Evolutionary conservation across 2,113 vertebrate species (phyloP).

Genomic region (Mohoua ochrocephala): DNA sequence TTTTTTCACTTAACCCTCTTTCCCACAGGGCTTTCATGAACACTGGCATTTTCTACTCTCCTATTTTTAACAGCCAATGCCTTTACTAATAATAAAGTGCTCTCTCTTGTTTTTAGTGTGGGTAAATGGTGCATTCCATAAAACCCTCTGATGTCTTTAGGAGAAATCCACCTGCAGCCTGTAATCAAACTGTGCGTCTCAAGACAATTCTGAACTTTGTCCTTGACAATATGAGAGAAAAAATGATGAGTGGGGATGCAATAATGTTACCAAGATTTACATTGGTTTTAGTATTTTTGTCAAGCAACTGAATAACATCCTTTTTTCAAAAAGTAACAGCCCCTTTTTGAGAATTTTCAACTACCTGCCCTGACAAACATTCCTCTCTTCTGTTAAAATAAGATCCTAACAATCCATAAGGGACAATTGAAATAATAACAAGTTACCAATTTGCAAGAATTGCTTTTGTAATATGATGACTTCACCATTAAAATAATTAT

Average conservation of each 20-base stretch:
- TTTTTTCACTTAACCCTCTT: neutral
- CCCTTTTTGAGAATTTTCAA: neutral
- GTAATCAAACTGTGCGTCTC: neutral
- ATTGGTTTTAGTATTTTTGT: neutral
- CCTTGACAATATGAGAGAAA: neutral
- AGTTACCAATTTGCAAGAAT: neutral
- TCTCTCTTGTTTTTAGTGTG: neutral
- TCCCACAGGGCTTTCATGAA: neutral
- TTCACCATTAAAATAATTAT: neutral
- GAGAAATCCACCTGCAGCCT: neutral
- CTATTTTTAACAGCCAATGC: neutral
- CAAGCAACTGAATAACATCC: neutral
- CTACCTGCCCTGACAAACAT: neutral
- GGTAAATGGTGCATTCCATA: neutral
- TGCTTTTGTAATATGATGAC: neutral
- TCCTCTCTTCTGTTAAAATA: neutral
- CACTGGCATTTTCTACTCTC: neutral
- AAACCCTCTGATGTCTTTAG: neutral
- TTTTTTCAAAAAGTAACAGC: rapidly evolving
- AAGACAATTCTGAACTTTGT: neutral
- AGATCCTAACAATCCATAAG: neutral
- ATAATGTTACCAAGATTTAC: neutral
- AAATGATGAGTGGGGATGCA: neutral
- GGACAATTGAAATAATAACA: neutral
- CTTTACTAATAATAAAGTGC: neutral